Percentiles rank a stretch among this genome's conserved stretches.
phyloP scores from a whole-genome alignment of 1,140 invertebrate species.

The Ridgeia piscesae region DNA sequence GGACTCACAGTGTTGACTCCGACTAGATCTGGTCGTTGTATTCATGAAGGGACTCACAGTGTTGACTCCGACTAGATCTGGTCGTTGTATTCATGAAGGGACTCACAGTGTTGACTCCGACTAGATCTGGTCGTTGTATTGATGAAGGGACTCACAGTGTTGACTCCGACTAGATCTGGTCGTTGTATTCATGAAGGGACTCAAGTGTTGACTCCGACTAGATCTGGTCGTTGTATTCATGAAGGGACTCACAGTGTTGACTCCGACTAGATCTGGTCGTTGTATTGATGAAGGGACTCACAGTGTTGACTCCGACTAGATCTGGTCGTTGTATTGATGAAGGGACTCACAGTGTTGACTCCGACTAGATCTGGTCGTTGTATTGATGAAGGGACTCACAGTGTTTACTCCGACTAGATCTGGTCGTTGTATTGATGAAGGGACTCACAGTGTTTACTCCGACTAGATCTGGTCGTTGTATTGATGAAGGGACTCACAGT shows the following conservation, averaged over 20 bases:
- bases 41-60: neutral
- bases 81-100: neutral
- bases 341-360: conserved; percentile 33
- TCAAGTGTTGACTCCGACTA: conserved; percentile 44
- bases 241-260: conserved; percentile 26
- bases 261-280: conserved; percentile 36
- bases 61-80: conserved; percentile 43
- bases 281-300: neutral
- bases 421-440: neutral
- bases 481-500: neutral
- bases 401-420: conserved; percentile 43
- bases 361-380: conserved; percentile 33
- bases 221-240: neutral
- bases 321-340: neutral
- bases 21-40: conserved; percentile 31
- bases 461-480: conserved; percentile 31
- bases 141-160: neutral
- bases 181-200: neutral
- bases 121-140: conserved; percentile 20
- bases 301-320: conserved; percentile 46
- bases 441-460: conserved; percentile 33
- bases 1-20: conserved; percentile 35
- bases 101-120: conserved; percentile 41
- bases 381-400: neutral
- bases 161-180: conserved; percentile 41